These are phyloP conservation scores for Porites rus DNA, from an alignment of 92 coral and sea anemone species.

Conservation along the genomic window DNA sequence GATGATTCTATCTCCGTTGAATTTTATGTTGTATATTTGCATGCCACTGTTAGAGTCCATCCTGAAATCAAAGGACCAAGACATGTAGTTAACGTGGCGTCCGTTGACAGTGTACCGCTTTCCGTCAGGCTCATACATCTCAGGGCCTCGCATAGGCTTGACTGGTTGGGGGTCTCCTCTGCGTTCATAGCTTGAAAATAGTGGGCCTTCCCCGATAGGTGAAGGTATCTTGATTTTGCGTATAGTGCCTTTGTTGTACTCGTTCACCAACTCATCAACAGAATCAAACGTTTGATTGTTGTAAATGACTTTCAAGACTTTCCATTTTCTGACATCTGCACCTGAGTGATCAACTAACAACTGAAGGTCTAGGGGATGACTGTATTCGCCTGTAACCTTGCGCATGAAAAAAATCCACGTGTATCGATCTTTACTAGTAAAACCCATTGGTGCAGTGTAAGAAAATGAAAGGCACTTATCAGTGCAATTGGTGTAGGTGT, in stretches of 20 bases:
- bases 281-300: constrained; percentile 63
- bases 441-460: constrained; percentile 58
- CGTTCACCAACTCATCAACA: constrained; percentile 38
- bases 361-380: constrained; percentile 24
- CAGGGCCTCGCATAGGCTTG: constrained; percentile 70
- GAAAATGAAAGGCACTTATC: constrained; percentile 44
- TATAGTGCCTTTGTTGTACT: constrained; percentile 24
- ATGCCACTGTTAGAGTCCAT: constrained; percentile 65
- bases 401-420: constrained; percentile 20
- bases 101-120: constrained; percentile 73
- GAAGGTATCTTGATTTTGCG: constrained; percentile 31
- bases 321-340: constrained; percentile 43
- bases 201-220: constrained; percentile 18
- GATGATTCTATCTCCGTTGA: constrained; percentile 71
- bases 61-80: constrained; percentile 80
- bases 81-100: constrained; percentile 76
- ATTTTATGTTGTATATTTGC: constrained; percentile 75
- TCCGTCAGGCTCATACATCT: constrained; percentile 76
- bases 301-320: constrained; percentile 47
- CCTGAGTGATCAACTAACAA: constrained; percentile 51
- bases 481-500: constrained; percentile 25
- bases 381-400: neutral
- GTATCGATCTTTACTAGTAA: constrained; percentile 42
- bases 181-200: constrained; percentile 57
- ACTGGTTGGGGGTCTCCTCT: constrained; percentile 70